These are phyloP conservation scores for Etia nguti DNA, from an alignment of 2,113 vertebrate genomes.

Conservation along the genomic window DNA sequence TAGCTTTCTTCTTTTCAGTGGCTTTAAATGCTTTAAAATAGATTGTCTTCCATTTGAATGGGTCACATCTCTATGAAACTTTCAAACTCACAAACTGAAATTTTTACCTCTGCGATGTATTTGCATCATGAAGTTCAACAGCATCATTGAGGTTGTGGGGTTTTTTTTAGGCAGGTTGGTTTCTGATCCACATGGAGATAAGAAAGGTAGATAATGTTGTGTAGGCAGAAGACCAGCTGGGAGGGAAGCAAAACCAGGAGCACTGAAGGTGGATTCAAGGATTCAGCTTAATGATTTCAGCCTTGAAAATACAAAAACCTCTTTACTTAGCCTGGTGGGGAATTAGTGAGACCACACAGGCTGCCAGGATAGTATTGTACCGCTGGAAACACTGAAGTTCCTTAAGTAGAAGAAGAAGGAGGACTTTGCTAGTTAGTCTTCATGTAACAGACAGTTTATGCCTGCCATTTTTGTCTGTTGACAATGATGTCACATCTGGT, in stretches of 20 bases:
- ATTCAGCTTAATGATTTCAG: not conserved
- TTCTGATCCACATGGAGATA: not conserved
- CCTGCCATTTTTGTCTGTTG: not conserved
- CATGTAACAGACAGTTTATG: not conserved
- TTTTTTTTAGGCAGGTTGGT: rapidly evolving
- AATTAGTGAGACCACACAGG: not conserved
- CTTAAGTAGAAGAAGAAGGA: not conserved
- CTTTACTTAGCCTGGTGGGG: not conserved
- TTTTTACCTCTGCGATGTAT: not conserved
- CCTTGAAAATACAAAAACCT: not conserved
- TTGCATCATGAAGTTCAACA: not conserved
- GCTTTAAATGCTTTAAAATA: not conserved
- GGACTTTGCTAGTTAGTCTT: not conserved
- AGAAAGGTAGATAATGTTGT: not conserved
- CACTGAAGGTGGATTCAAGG: not conserved
- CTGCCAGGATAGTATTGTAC: not conserved
- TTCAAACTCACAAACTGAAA: not conserved
- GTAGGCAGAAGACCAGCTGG: not conserved
- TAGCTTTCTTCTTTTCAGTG: not conserved
- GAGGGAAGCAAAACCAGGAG: no score
- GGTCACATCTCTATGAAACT: not conserved
- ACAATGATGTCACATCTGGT: not conserved
- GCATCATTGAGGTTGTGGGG: not conserved
- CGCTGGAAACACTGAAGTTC: not conserved
- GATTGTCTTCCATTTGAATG: not conserved